phyloP scores from a whole-genome alignment of 2,113 vertebrate genomes.

The Procavia capensis region DNA sequence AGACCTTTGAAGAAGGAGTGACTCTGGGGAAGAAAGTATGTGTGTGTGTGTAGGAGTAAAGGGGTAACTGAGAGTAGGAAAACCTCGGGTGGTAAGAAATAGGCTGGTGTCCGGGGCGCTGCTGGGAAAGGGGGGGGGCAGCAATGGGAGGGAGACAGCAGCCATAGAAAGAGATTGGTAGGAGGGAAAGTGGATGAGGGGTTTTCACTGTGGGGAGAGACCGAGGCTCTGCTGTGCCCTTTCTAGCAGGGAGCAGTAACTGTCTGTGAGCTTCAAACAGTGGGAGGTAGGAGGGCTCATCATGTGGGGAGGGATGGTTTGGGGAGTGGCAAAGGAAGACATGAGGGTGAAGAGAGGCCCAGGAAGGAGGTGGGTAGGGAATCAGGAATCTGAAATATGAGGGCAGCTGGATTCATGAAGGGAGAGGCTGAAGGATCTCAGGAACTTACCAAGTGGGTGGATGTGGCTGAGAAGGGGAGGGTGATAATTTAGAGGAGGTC shows the following conservation, averaged over 20 bases:
- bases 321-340: background rate
- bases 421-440: conserved; percentile 66
- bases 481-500: background rate
- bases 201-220: background rate
- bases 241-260: background rate
- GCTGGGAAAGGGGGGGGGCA: background rate
- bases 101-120: background rate
- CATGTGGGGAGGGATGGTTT: background rate
- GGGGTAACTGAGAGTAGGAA: background rate
- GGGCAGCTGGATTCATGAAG: conserved; percentile 48
- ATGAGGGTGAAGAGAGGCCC: background rate
- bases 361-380: background rate
- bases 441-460: conserved; percentile 62
- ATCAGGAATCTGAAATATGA: conserved; percentile 1
- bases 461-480: background rate
- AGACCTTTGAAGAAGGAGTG: background rate
- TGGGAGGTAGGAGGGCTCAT: background rate
- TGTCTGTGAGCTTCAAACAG: background rate
- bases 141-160: background rate
- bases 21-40: background rate
- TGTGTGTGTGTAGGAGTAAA: background rate
- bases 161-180: background rate
- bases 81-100: background rate
- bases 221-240: background rate
- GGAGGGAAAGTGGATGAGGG: background rate